Percentiles rank a stretch among this genome's conserved stretches.
Conservation (phyloP, 1,140 invertebrate genomes). For the Procambarus virginalis region DNA sequence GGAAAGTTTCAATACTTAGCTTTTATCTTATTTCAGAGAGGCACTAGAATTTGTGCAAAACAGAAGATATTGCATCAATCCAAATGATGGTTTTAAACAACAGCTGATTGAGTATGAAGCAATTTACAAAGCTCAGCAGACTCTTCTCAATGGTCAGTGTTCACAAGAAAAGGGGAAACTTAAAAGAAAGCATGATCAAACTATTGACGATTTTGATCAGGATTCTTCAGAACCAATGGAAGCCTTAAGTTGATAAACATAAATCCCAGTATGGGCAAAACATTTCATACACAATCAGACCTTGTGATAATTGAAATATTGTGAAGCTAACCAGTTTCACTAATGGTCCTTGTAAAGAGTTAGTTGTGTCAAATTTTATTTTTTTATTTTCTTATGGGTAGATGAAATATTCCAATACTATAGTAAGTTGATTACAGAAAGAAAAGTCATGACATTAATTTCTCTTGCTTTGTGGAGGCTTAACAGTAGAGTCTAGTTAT, state of each 20-base stretch:
- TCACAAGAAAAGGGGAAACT: slow-evolving; percentile 55
- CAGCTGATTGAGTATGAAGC: slow-evolving; percentile 59
- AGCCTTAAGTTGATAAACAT: slow-evolving; percentile 42
- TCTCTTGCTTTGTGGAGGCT: background rate
- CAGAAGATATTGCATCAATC: slow-evolving; percentile 60
- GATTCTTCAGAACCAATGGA: slow-evolving; percentile 60
- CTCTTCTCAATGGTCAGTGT: slow-evolving; percentile 53
- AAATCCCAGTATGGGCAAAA: background rate
- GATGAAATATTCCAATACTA: slow-evolving; percentile 32
- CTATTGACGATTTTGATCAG: slow-evolving; percentile 42
- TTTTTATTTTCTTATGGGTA: slow-evolving; percentile 30
- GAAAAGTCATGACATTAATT: background rate
- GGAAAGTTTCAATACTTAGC: background rate
- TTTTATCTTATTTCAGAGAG: slow-evolving; percentile 31
- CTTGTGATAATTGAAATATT: slow-evolving; percentile 43
- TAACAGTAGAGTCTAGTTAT: background rate
- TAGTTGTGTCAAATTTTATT: slow-evolving; percentile 34
- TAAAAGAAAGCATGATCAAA: slow-evolving; percentile 61
- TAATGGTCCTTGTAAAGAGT: slow-evolving; percentile 34
- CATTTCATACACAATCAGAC: slow-evolving; percentile 18
- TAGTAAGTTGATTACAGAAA: slow-evolving; percentile 30
- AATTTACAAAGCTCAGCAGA: slow-evolving; percentile 59
- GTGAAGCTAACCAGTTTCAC: slow-evolving; percentile 20
- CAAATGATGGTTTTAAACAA: slow-evolving; percentile 61
- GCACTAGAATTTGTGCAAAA: slow-evolving; percentile 63